These are phyloP conservation scores for Mixornis gularis DNA, from an alignment of 2,113 vertebrate species.

Conservation along the genomic window DNA sequence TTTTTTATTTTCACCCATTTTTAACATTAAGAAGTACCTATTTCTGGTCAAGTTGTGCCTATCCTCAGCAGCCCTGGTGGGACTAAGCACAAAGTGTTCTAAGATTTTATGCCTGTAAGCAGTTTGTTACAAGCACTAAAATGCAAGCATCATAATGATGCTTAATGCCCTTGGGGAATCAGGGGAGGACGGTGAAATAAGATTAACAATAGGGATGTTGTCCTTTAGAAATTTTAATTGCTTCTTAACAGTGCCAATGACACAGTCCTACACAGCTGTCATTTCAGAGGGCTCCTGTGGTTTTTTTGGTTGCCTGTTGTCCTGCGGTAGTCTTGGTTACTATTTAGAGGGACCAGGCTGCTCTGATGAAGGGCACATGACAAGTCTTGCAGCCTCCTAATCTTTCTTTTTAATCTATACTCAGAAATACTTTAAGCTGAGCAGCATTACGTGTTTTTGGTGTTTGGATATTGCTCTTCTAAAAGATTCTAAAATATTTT, in stretches of 20 bases:
- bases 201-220: neutral
- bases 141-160: neutral
- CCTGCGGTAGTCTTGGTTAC: neutral
- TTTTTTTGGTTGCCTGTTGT: neutral
- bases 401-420: neutral
- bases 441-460: neutral
- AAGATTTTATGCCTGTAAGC: neutral
- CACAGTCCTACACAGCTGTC: neutral
- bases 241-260: neutral
- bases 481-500: neutral
- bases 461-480: neutral
- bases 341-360: neutral
- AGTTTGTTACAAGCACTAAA: neutral
- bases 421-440: neutral
- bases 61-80: neutral
- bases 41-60: neutral
- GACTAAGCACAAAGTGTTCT: neutral
- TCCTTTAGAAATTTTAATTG: neutral
- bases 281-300: fast-evolving
- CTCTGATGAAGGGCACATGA: neutral
- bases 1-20: fast-evolving
- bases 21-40: neutral
- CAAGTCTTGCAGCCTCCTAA: neutral
- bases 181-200: neutral
- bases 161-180: neutral